phyloP scores from a whole-genome alignment of 2,113 vertebrate genomes.

The Eira barbara region DNA sequence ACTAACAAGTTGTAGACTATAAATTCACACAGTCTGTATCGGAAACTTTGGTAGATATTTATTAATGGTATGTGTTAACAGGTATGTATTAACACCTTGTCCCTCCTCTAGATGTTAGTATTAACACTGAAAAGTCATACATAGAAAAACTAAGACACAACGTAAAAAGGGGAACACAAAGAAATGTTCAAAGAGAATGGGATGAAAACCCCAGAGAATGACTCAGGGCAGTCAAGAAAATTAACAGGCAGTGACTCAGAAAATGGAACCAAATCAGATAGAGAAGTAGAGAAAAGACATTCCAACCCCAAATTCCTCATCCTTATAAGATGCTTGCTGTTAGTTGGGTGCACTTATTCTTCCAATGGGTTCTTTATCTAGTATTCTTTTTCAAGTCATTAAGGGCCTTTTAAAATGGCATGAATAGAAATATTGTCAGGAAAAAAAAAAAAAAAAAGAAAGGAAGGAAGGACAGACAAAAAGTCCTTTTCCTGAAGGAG shows the following conservation, averaged over 20 bases:
- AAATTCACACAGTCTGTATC: background rate
- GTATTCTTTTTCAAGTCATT: background rate
- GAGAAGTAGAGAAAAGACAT: background rate
- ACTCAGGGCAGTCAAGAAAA: background rate
- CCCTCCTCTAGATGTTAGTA: background rate
- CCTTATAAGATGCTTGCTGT: background rate
- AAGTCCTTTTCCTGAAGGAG: background rate
- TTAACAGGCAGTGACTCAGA: background rate
- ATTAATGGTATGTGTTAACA: no score
- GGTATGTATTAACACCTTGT: background rate
- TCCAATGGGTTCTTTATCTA: background rate
- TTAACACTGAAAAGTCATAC: background rate
- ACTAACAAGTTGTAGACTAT: background rate
- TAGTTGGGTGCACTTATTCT: background rate
- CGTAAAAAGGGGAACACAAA: background rate
- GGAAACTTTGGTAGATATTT: background rate
- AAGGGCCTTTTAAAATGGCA: background rate
- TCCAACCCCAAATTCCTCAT: background rate
- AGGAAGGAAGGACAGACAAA: background rate
- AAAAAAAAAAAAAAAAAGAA: background rate
- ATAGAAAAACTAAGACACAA: background rate
- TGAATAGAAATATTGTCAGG: background rate
- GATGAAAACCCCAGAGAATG: background rate
- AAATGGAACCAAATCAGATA: background rate
- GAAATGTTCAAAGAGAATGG: background rate